Percentiles rank a stretch among this genome's conserved stretches.
phyloP scores from a whole-genome alignment of 1,140 invertebrate genomes.

The Trachymyrmex septentrionalis region DNA sequence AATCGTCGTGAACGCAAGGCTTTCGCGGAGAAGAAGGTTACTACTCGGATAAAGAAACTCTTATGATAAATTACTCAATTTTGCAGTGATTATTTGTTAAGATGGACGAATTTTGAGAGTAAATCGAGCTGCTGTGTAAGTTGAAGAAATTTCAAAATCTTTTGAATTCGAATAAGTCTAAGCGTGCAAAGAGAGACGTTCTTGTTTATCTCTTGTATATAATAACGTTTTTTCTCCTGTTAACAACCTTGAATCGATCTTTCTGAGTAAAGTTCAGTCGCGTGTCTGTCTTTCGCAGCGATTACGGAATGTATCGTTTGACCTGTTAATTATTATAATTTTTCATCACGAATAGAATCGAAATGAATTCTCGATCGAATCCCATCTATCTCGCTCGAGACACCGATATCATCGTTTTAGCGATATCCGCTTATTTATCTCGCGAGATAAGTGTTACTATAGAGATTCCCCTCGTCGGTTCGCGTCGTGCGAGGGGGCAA shows the following conservation, averaged over 20 bases:
- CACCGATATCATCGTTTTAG: constrained; percentile 6
- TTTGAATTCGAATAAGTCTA: background rate
- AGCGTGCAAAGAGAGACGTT: background rate
- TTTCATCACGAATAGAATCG: background rate
- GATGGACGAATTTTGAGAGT: background rate
- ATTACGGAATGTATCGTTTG: background rate
- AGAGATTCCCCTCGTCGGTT: constrained; percentile 22
- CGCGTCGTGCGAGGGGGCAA: constrained; percentile 46
- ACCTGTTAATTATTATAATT: background rate
- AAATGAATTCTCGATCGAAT: background rate
- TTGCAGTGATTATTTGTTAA: background rate
- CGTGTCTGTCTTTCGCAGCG: background rate
- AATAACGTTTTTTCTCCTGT: background rate
- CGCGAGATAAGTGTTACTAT: constrained; percentile 49
- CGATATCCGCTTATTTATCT: constrained; percentile 54
- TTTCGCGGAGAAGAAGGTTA: background rate
- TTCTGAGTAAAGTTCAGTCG: background rate
- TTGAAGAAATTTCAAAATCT: background rate
- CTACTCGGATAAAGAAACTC: background rate
- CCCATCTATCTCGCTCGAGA: background rate
- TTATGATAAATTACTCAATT: background rate
- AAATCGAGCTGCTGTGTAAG: background rate
- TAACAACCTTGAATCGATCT: background rate
- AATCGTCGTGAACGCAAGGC: background rate
- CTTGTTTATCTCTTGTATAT: background rate